Evolutionary conservation across 2,888 invertebrate genomes (phyloP).

Genomic region (Mesoligia furuncula): DNA sequence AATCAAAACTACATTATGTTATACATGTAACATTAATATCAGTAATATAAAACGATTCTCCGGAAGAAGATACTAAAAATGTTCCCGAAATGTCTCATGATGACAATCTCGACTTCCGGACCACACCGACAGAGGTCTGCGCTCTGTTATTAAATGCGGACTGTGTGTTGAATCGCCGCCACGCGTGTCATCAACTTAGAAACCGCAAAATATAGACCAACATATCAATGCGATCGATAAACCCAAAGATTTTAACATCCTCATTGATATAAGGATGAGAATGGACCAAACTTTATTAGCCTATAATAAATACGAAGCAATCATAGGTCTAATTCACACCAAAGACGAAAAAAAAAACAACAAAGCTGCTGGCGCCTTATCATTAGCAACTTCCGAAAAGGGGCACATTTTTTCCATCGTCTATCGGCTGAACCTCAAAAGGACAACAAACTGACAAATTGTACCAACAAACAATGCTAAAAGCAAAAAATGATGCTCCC

Average conservation of each 20-base stretch:
- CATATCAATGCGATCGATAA: slow-evolving; percentile 57
- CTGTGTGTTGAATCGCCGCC: slow-evolving; percentile 73
- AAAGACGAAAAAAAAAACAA: slow-evolving; percentile 76
- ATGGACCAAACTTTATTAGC: slow-evolving; percentile 41
- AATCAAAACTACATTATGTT: slow-evolving; percentile 59
- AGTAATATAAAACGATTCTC: slow-evolving; percentile 76
- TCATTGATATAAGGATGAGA: slow-evolving; percentile 65
- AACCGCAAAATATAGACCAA: slow-evolving; percentile 75
- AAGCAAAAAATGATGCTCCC: slow-evolving; percentile 71
- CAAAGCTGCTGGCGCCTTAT: slow-evolving; percentile 89
- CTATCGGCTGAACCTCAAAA: slow-evolving; percentile 82
- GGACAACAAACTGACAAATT: slow-evolving; percentile 89
- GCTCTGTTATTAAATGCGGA: slow-evolving; percentile 80
- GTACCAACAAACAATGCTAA: slow-evolving; percentile 83
- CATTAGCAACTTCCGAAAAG: slow-evolving; percentile 89
- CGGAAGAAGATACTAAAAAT: slow-evolving; percentile 79
- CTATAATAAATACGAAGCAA: slow-evolving; percentile 59
- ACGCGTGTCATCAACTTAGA: slow-evolving; percentile 77
- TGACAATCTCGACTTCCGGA: slow-evolving; percentile 87
- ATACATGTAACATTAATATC: slow-evolving; percentile 67
- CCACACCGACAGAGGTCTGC: slow-evolving; percentile 78
- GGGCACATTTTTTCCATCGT: slow-evolving; percentile 80
- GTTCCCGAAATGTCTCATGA: slow-evolving; percentile 77
- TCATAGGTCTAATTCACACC: slow-evolving; percentile 78
- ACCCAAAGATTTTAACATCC: slow-evolving; percentile 23